phyloP scores from a whole-genome alignment of 2,797 vertebrate genomes.

The Xerus rutilus region DNA sequence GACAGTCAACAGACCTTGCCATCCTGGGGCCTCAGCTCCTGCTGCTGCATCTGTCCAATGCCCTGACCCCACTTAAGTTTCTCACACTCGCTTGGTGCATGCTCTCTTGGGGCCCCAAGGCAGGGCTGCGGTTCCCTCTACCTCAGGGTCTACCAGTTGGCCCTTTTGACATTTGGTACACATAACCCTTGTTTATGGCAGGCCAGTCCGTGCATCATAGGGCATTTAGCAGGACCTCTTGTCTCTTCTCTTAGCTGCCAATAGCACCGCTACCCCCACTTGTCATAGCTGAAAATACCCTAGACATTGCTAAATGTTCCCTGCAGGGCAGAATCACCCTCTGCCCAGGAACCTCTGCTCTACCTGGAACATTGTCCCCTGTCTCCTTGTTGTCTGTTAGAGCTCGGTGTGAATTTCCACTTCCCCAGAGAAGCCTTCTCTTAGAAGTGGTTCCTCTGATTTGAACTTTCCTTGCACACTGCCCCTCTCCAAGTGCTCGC shows the following conservation, averaged over 20 bases:
- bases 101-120: too few species aligned
- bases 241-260: neutral
- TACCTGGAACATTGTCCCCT: neutral
- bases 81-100: neutral
- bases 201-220: rapidly evolving
- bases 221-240: neutral
- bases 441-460: neutral
- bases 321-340: neutral
- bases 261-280: rapidly evolving
- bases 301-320: rapidly evolving
- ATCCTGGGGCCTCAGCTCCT: rapidly evolving
- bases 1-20: neutral
- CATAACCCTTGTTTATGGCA: neutral
- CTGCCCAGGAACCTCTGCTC: neutral
- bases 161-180: rapidly evolving
- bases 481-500: neutral
- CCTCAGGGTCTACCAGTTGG: neutral
- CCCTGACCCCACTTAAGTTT: neutral
- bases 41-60: rapidly evolving
- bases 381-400: neutral
- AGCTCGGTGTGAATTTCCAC: neutral
- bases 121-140: neutral
- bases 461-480: neutral
- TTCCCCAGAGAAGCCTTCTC: neutral
- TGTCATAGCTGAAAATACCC: neutral